A percentile compares a stretch with the other conserved stretches of the same genome.
phyloP scores from a whole-genome alignment of 2,113 vertebrate species.

The Hemiprocne comata region DNA sequence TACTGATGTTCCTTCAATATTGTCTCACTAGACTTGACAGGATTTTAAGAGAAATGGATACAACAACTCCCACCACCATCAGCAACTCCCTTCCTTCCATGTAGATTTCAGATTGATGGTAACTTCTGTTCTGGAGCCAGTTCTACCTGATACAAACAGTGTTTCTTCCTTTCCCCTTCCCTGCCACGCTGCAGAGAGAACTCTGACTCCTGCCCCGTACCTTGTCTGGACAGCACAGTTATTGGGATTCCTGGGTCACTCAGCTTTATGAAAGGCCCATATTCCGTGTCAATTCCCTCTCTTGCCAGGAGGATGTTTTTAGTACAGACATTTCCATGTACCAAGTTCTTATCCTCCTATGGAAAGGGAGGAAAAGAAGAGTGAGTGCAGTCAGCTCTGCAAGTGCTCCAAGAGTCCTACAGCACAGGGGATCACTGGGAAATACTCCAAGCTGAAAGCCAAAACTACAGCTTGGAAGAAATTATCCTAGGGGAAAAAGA shows the following conservation, averaged over 20 bases:
- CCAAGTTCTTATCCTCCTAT: slow-evolving; percentile 96
- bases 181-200: not conserved
- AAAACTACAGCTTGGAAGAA: not conserved
- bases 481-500: not conserved
- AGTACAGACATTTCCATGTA: slow-evolving; percentile 94
- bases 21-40: accelerated
- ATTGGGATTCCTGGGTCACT: slow-evolving; percentile 96
- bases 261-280: slow-evolving; percentile 95
- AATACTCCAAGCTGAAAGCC: not conserved
- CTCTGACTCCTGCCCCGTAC: slow-evolving; percentile 48
- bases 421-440: not conserved
- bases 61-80: not conserved
- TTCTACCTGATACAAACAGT: accelerated
- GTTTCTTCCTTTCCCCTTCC: not conserved
- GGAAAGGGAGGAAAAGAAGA: not conserved
- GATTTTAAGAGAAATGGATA: not conserved
- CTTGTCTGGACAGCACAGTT: slow-evolving; percentile 91
- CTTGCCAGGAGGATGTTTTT: slow-evolving; percentile 96
- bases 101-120: not conserved
- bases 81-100: not conserved
- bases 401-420: not conserved
- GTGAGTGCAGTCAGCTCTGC: not conserved
- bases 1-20: not conserved
- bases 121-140: not conserved
- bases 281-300: slow-evolving; percentile 84